These are phyloP conservation scores for Clarias fuscus DNA, from an alignment of 2,797 vertebrate genomes.

Conservation along the genomic window DNA sequence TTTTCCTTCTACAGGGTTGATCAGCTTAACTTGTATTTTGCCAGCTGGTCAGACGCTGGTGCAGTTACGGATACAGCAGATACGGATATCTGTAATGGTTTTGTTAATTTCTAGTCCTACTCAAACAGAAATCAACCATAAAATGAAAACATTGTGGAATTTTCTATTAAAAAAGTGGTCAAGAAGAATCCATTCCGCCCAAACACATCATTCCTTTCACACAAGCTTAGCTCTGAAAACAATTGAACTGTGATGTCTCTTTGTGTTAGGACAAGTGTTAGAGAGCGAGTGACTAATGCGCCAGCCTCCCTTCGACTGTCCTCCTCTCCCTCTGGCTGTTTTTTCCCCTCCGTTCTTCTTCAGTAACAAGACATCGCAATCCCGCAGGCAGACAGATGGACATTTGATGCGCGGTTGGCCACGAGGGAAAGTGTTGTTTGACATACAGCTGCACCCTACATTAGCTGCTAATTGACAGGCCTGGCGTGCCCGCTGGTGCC, in stretches of 20 bases:
- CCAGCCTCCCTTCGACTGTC: constrained; percentile 61
- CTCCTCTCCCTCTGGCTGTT: constrained; percentile 68
- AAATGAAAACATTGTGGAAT: constrained; percentile 5
- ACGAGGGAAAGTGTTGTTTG: constrained; percentile 64
- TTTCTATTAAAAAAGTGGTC: not conserved
- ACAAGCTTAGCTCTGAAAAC: constrained; percentile 47
- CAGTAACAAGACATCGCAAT: constrained; percentile 68
- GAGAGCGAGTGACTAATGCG: constrained; percentile 73
- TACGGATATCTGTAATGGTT: not conserved
- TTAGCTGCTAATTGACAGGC: constrained; percentile 82
- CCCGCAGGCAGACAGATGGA: constrained; percentile 69
- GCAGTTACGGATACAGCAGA: not conserved
- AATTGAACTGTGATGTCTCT: constrained; percentile 76
- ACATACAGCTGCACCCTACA: constrained; percentile 71
- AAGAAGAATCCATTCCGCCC: not conserved
- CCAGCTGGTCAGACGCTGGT: not conserved
- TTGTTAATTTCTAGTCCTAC: not conserved
- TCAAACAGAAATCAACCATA: not conserved
- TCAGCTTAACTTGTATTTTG: not conserved
- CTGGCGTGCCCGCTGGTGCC: constrained; percentile 73
- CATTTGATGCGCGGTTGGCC: constrained; percentile 68
- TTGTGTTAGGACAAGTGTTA: constrained; percentile 76
- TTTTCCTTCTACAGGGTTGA: not conserved
- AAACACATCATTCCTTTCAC: constrained; percentile 33
- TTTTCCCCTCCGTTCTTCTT: constrained; percentile 70